Evolutionary conservation across 2,797 vertebrate genomes (phyloP).

Genomic region (Macropodus opercularis): DNA sequence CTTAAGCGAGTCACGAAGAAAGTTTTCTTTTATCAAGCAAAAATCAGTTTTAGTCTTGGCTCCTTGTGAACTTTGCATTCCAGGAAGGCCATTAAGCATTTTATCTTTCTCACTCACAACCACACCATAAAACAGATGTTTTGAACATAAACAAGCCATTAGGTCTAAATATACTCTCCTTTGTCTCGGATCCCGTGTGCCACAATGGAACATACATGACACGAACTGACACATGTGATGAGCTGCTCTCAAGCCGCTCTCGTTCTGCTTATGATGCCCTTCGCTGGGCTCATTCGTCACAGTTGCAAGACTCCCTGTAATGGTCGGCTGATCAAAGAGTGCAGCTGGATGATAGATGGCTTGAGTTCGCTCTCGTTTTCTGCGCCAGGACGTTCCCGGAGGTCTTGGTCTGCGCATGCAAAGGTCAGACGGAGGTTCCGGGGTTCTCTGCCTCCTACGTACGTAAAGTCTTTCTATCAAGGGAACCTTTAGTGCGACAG

Average conservation of each 20-base stretch:
- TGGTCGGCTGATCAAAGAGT: conserved; percentile 21
- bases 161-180: conserved; percentile 51
- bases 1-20: conserved; percentile 22
- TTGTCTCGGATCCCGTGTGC: conserved; percentile 44
- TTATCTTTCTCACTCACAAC: conserved; percentile 69
- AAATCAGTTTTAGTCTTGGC: conserved; percentile 66
- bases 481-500: conserved; percentile 18
- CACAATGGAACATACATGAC: conserved; percentile 45
- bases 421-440: conserved; percentile 31
- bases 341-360: conserved; percentile 31
- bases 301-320: conserved; percentile 3
- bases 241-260: too few species aligned
- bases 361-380: conserved; percentile 17
- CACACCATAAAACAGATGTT: conserved; percentile 51
- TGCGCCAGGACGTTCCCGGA: conserved; percentile 35
- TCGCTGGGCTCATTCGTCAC: conserved; percentile 23
- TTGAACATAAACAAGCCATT: conserved; percentile 73
- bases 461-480: not conserved
- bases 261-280: conserved; percentile 14
- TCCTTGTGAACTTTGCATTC: conserved; percentile 74
- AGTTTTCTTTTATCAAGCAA: conserved; percentile 49
- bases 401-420: conserved; percentile 1
- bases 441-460: not conserved
- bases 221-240: conserved; percentile 2
- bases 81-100: conserved; percentile 78